Evolutionary conservation across 2,113 vertebrate species (phyloP).

Genomic region (Oenanthe oenanthe): DNA sequence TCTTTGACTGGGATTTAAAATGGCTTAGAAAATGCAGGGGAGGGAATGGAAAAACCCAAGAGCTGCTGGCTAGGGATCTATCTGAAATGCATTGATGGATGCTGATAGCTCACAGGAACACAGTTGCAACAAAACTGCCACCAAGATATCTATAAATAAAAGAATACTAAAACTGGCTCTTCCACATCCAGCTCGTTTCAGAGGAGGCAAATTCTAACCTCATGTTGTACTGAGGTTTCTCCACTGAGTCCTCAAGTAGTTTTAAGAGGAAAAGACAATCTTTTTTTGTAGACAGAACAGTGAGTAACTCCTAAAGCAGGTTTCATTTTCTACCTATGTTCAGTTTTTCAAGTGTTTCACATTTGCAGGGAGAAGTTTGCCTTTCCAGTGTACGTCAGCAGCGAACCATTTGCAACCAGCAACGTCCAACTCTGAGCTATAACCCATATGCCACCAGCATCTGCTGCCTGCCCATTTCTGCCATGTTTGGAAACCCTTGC

Average conservation of each 20-base stretch:
- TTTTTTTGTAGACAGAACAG: neutral
- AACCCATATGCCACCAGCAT: neutral
- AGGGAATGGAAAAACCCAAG: neutral
- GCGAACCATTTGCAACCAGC: neutral
- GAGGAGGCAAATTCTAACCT: neutral
- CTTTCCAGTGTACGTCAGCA: neutral
- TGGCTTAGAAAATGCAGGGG: neutral
- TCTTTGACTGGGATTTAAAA: neutral
- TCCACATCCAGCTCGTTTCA: neutral
- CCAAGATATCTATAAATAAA: neutral
- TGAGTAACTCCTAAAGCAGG: neutral
- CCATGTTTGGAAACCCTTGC: neutral
- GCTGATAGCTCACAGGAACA: neutral
- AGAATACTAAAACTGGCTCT: neutral
- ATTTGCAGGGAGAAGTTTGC: neutral
- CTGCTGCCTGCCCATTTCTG: neutral
- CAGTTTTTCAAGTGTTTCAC: neutral
- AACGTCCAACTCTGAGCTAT: neutral
- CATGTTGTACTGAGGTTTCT: neutral
- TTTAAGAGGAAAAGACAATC: neutral
- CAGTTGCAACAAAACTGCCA: neutral
- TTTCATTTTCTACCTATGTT: neutral
- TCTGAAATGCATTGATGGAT: neutral
- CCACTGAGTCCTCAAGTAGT: neutral
- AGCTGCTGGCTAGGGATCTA: neutral